Conservation (phyloP, 2,888 invertebrate genomes). For the Drosophila trichaetosa region DNA sequence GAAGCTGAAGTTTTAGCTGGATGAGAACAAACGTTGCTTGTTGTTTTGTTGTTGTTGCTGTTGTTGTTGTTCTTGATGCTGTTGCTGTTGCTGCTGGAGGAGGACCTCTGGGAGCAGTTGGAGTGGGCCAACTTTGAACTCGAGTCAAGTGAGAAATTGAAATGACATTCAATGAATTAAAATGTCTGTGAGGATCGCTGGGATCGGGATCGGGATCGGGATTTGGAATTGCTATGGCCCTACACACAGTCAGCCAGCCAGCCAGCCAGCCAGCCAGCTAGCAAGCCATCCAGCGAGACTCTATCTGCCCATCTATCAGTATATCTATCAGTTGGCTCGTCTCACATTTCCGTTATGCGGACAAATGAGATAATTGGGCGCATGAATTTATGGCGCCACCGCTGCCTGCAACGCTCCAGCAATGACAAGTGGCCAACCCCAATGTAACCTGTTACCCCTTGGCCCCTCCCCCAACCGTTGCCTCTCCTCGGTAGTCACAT, state of each 20-base stretch:
- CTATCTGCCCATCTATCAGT: constrained; percentile 7
- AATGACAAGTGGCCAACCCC: constrained; percentile 61
- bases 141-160: constrained; percentile 54
- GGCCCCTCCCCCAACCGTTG: not conserved
- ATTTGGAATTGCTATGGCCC: not conserved
- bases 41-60: constrained; percentile 43
- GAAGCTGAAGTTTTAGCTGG: constrained; percentile 5
- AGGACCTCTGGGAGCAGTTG: not conserved
- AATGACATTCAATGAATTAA: constrained; percentile 67
- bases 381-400: constrained; percentile 72
- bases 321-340: constrained; percentile 33
- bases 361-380: constrained; percentile 83
- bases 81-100: constrained; percentile 16
- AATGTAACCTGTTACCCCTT: constrained; percentile 21
- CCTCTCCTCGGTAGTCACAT: constrained; percentile 2
- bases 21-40: constrained; percentile 49
- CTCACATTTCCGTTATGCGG: constrained; percentile 73
- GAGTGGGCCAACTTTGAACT: constrained; percentile 35
- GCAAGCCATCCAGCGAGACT: not conserved
- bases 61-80: constrained; percentile 29
- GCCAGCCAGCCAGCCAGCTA: not conserved
- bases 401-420: constrained; percentile 36
- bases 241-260: not conserved
- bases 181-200: constrained; percentile 66
- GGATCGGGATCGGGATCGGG: constrained; percentile 12